A percentile compares a stretch with the other conserved stretches of the same genome.
Evolutionary conservation across 2,797 vertebrate species (phyloP).

Genomic region (Megalops cyprinoides): DNA sequence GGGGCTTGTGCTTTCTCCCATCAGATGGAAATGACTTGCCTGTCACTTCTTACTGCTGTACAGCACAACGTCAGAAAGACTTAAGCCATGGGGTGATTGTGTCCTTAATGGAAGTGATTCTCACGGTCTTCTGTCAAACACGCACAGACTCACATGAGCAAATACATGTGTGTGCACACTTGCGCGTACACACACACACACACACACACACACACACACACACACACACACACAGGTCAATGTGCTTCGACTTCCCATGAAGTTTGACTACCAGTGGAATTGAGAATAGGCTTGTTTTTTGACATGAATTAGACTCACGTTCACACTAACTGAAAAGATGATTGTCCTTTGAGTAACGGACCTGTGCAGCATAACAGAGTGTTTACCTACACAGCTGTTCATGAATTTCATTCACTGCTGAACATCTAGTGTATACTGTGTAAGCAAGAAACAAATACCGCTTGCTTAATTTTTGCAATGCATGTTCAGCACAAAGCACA

Average conservation of each 20-base stretch:
- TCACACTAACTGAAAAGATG: not conserved
- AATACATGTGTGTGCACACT: not conserved
- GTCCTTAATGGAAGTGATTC: too few relatives aligned
- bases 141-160: too few relatives aligned
- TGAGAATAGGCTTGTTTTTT: not conserved
- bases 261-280: not conserved
- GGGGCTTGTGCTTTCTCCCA: not conserved
- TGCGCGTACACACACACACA: not conserved
- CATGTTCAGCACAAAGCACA: too few relatives aligned
- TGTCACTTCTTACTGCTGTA: not conserved
- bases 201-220: not conserved
- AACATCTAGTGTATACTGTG: not conserved
- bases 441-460: too few relatives aligned
- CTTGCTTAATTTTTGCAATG: too few relatives aligned
- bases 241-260: not conserved
- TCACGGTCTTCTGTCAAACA: too few relatives aligned
- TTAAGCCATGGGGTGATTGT: not conserved
- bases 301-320: not conserved
- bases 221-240: not conserved
- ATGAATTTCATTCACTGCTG: not conserved
- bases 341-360: not conserved
- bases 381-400: not conserved
- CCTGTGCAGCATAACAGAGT: not conserved
- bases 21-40: not conserved
- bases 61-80: not conserved